phyloP scores from a whole-genome alignment of 2,888 invertebrate species.

The Nephrotoma guestfalica region DNA sequence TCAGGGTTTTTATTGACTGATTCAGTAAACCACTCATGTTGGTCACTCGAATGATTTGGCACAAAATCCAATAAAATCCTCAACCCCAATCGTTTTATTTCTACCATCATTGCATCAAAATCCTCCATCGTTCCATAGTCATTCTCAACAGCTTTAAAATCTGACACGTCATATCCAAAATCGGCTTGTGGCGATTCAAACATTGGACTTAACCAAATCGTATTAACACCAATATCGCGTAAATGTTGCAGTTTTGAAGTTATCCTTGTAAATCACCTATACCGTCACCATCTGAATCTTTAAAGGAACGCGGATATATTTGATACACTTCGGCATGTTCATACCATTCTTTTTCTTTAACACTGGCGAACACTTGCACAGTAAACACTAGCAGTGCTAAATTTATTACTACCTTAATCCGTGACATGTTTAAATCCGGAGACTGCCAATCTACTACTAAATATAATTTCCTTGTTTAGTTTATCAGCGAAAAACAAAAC shows the following conservation, averaged over 20 bases:
- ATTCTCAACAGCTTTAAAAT: constrained; percentile 38
- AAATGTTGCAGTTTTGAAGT: constrained; percentile 35
- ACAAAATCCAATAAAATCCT: constrained; percentile 35
- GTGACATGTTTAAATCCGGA: not conserved
- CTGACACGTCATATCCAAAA: constrained; percentile 46
- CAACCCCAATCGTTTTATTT: constrained; percentile 15
- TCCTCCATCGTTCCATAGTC: constrained; percentile 41
- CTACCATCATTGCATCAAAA: constrained; percentile 30
- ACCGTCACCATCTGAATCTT: not conserved
- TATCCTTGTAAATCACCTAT: constrained; percentile 6
- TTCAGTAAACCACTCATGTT: constrained; percentile 51
- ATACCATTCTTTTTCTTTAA: not conserved
- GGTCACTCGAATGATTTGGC: constrained; percentile 35
- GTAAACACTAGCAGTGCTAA: not conserved
- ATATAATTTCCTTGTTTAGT: not conserved
- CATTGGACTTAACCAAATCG: constrained; percentile 58
- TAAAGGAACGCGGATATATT: not conserved
- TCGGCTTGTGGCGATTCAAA: constrained; percentile 46
- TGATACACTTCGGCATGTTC: not conserved
- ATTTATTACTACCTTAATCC: not conserved
- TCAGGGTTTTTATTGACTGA: constrained; percentile 42
- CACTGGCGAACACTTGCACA: not conserved
- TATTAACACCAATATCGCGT: constrained; percentile 41
- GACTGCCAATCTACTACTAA: no score
- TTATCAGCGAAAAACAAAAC: no score